A percentile compares a stretch with the other conserved stretches of the same genome.
Evolutionary conservation across 1,140 invertebrate genomes (phyloP).

Genomic region (Apolygus lucorum): DNA sequence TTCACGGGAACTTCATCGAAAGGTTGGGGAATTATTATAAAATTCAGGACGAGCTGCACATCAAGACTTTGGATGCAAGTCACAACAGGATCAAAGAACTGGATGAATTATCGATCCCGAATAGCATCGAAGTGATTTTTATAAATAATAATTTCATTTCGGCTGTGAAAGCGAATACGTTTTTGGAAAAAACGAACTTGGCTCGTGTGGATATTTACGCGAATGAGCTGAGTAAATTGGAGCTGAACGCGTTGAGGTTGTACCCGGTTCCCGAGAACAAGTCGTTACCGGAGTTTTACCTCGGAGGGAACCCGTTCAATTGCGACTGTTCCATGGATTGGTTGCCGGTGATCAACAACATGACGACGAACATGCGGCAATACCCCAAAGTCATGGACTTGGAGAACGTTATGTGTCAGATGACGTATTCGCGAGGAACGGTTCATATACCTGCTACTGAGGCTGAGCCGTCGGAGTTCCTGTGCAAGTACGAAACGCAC

Average conservation of each 20-base stretch:
- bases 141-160: slow-evolving; percentile 83
- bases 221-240: slow-evolving; percentile 72
- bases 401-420: slow-evolving; percentile 73
- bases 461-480: slow-evolving; percentile 65
- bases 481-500: slow-evolving; percentile 84
- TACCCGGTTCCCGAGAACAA: slow-evolving; percentile 57
- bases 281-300: slow-evolving; percentile 71
- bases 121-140: slow-evolving; percentile 77
- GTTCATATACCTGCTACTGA: slow-evolving; percentile 56
- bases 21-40: slow-evolving; percentile 77
- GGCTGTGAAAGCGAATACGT: slow-evolving; percentile 70
- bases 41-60: slow-evolving; percentile 58
- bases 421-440: slow-evolving; percentile 61
- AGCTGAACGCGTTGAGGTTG: slow-evolving; percentile 66
- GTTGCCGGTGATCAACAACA: slow-evolving; percentile 77
- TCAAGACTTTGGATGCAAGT: slow-evolving; percentile 76
- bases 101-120: slow-evolving; percentile 69
- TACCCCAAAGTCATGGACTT: slow-evolving; percentile 79
- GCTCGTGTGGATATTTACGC: slow-evolving; percentile 81
- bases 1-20: slow-evolving; percentile 80
- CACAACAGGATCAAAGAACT: slow-evolving; percentile 77
- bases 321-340: slow-evolving; percentile 90
- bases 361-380: slow-evolving; percentile 60
- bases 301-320: slow-evolving; percentile 81
- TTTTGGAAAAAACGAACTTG: slow-evolving; percentile 72